These are phyloP conservation scores for Coregonus clupeaformis DNA, from an alignment of 2,113 vertebrate species.

Conservation along the genomic window DNA sequence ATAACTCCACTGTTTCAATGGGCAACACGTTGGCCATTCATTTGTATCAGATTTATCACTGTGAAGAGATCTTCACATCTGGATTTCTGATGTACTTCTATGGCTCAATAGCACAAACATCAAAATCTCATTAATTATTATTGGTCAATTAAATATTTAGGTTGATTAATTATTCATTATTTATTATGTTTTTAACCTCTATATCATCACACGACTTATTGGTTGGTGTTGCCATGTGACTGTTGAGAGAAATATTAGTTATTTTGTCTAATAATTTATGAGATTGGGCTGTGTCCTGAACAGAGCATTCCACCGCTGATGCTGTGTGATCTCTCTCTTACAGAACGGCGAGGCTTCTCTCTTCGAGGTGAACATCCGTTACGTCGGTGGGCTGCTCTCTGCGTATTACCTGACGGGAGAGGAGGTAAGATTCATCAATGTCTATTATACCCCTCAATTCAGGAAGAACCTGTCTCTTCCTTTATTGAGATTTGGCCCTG, in stretches of 20 bases:
- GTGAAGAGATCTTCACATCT: constrained; percentile 5
- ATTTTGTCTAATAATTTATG: too few relatives aligned
- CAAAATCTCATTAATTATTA: not conserved
- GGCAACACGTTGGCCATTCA: too few relatives aligned
- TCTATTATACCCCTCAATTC: constrained; percentile 38
- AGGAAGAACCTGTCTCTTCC: constrained; percentile 44
- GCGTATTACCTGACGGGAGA: constrained; percentile 89
- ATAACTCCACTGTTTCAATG: too few relatives aligned
- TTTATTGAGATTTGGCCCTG: constrained; percentile 33
- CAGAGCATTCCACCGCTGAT: not conserved
- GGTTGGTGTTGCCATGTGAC: not conserved
- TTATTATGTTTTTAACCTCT: not conserved
- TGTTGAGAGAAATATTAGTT: not conserved
- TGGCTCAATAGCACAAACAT: not conserved
- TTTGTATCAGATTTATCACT: not conserved
- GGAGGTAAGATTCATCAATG: constrained; percentile 80
- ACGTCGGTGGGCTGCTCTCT: constrained; percentile 89
- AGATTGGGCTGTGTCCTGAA: not conserved
- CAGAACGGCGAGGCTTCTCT: constrained; percentile 96
- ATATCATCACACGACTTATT: constrained; percentile 1
- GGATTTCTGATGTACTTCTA: not conserved
- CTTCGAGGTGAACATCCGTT: constrained; percentile 99
- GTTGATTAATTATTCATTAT: not conserved
- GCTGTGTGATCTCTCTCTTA: constrained; percentile 27
- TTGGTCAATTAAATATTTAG: not conserved